Base-by-base conservation (phyloP, 2,888 invertebrate species). In the Agrilus biguttatus region DNA sequence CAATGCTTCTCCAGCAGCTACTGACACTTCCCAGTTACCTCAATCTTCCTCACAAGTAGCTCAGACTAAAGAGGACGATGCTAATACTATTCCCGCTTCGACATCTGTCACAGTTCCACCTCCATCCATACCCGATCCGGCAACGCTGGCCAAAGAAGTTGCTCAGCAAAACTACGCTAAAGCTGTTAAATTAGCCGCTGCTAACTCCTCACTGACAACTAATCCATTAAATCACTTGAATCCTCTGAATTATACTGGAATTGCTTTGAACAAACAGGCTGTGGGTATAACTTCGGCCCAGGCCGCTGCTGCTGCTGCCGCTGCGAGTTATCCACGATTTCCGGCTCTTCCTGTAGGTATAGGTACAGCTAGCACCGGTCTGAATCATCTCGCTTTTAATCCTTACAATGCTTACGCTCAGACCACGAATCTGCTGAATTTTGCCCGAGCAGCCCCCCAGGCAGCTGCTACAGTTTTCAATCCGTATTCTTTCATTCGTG, bases 161-260 rank as follows among this genome's bases (percentile, higher is more conserved):
- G 85, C 85, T 34, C 85, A 85, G 61, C 85, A 85, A 67, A 85
- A 80, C 62, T 85, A 85, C 63, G 80, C 83, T 33, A 83, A 83
- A 62, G 81, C 80, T 12, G 71, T 84, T 39, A 79, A 80, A 57
- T 62, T 77, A 49, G 77, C 75, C 8, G 71, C 70, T 38, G 69
- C 69, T 28, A 62, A 57, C 55, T 55, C 53, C 28, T 47, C 53
- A 40, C 53, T 38, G 49, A 41, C 45, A 45, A 40, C 52, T 49
- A 44, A 51, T 49, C 38, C 50, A 34, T 23, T 61, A 53, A 72
- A 68, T 52, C 73, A 74, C 14, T 62, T 79, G 34, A 74, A 75
- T 45, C 77, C 79, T 2, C 65, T 79, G 28, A 77, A 74, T 56
- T 82, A 82, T 59, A 79, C 82, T 8, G 81, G 82, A 28, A 76